Conservation (phyloP, 2,113 vertebrate genomes). For the Mesocricetus auratus region DNA sequence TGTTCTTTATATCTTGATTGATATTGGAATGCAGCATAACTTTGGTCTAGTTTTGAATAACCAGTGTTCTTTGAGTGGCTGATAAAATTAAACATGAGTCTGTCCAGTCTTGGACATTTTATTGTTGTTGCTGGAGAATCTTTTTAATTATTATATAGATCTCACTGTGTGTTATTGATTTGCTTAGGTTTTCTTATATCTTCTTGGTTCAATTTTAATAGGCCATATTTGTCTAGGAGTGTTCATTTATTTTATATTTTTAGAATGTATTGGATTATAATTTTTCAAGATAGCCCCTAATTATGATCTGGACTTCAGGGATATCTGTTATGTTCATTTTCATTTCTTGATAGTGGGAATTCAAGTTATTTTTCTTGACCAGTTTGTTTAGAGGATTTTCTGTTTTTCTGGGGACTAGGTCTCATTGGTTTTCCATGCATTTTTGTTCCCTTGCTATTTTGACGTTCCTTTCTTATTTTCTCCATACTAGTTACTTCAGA, state of each 20-base stretch:
- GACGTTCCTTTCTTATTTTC: neutral
- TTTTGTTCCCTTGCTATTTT: neutral
- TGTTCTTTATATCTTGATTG: conserved; percentile 44
- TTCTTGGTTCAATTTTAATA: neutral
- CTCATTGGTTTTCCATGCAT: neutral
- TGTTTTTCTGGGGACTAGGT: neutral
- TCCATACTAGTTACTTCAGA: neutral
- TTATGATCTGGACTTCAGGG: neutral
- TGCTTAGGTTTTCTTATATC: neutral
- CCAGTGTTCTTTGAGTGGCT: neutral
- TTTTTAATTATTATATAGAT: neutral
- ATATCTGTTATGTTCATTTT: neutral
- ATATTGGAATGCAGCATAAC: neutral
- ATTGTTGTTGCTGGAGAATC: neutral
- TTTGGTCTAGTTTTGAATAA: conserved; percentile 6
- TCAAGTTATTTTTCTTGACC: neutral
- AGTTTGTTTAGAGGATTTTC: neutral
- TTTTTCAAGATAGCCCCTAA: neutral
- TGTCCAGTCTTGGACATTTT: neutral
- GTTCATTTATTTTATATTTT: neutral
- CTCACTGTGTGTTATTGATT: neutral
- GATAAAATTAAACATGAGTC: neutral
- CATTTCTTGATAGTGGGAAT: conserved; percentile 11
- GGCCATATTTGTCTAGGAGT: neutral
- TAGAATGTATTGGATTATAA: neutral